Conservation (phyloP, 2,113 vertebrate species). For the Oreochromis tanganicae region DNA sequence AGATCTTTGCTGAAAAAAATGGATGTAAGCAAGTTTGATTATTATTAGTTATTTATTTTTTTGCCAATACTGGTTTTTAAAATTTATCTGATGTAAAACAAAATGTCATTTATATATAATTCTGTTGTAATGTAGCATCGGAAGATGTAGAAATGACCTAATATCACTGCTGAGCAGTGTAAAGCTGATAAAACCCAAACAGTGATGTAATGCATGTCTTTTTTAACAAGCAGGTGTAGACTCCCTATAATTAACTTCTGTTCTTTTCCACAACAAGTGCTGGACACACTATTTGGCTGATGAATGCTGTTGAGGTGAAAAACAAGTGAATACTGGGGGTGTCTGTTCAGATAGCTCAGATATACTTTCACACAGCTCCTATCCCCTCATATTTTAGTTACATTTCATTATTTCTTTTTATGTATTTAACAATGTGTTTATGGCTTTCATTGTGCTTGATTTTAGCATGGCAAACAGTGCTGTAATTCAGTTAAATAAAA, state of each 20-base stretch:
- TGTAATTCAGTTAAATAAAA: constrained; percentile 19
- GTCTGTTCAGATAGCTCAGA: background rate
- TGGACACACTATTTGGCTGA: constrained; percentile 3
- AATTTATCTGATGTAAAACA: background rate
- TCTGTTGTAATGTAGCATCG: background rate
- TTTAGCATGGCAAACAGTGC: background rate
- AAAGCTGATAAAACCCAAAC: constrained; percentile 10
- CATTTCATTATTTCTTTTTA: background rate
- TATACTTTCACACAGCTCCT: background rate
- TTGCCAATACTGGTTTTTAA: background rate
- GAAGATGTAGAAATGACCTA: background rate
- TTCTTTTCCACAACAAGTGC: constrained; percentile 21
- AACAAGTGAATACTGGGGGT: background rate
- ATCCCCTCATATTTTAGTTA: background rate
- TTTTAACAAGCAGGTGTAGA: constrained; percentile 21
- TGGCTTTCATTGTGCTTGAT: background rate
- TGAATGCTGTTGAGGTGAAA: background rate
- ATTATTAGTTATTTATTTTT: background rate
- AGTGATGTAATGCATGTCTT: constrained; percentile 12
- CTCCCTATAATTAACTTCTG: constrained; percentile 32
- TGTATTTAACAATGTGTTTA: background rate
- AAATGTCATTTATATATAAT: background rate
- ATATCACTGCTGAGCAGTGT: background rate
- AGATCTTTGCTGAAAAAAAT: background rate
- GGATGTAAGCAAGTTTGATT: background rate